These are phyloP conservation scores for Brachionus asplanchnoidis DNA, from an alignment of 1,140 invertebrate species.

Conservation along the genomic window DNA sequence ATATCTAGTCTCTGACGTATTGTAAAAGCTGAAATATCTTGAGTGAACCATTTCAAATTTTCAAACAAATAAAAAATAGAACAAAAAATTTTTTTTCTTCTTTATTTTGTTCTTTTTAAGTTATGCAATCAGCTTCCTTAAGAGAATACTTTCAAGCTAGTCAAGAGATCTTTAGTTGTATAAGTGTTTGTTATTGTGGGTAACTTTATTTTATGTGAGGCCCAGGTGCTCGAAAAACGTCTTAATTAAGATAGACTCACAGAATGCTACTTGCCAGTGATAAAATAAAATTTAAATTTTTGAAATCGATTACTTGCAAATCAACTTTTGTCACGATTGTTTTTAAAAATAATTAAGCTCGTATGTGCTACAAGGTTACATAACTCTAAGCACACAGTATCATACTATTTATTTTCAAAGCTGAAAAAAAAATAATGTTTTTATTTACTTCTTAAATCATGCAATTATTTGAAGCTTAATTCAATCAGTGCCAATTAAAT, in stretches of 20 bases:
- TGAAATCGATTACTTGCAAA: background rate
- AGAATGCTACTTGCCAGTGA: background rate
- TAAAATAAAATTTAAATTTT: background rate
- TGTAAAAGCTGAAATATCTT: constrained; percentile 17
- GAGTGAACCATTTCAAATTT: constrained; percentile 1
- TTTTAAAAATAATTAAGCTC: background rate
- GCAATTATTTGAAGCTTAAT: background rate
- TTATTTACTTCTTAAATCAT: background rate
- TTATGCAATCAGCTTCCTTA: constrained; percentile 1
- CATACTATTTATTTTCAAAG: background rate
- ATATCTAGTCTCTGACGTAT: background rate
- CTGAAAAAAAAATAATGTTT: background rate
- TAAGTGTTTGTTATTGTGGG: background rate
- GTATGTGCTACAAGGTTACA: background rate
- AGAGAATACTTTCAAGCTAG: background rate
- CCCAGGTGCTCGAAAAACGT: too few species aligned
- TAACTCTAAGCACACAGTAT: background rate
- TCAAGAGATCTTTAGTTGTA: background rate
- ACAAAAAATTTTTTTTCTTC: background rate
- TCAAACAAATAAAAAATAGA: background rate
- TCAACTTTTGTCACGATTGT: background rate
- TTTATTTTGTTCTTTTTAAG: background rate
- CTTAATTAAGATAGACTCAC: background rate
- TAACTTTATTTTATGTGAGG: background rate
- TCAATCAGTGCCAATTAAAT: background rate